A percentile compares a stretch with the other conserved stretches of the same genome.
Evolutionary conservation across 2,113 vertebrate species (phyloP).

Genomic region (Sceloporus tristichus): DNA sequence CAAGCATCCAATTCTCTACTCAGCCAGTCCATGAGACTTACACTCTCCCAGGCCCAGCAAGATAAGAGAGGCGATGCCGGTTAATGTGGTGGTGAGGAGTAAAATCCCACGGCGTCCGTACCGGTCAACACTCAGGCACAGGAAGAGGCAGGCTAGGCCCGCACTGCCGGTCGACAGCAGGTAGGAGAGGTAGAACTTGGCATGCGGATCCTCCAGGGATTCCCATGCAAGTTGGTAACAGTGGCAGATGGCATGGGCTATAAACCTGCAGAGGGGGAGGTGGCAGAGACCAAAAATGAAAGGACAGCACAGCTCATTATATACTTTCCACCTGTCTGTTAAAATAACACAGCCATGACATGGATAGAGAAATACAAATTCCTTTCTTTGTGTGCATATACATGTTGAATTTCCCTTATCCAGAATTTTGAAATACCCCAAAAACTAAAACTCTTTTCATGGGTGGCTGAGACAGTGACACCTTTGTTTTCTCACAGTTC

Average conservation of each 20-base stretch:
- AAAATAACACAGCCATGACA: too few relatives aligned
- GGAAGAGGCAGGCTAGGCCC: slow-evolving; percentile 86
- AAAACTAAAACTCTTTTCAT: too few relatives aligned
- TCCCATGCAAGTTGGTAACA: slow-evolving; percentile 83
- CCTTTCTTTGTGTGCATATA: too few relatives aligned
- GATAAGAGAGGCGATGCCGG: slow-evolving; percentile 87
- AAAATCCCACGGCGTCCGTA: slow-evolving; percentile 90
- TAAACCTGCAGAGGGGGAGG: slow-evolving; percentile 78
- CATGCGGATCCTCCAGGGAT: slow-evolving; percentile 82
- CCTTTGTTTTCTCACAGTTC: too few relatives aligned
- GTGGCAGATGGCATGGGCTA: slow-evolving; percentile 90
- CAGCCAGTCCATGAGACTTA: slow-evolving; percentile 68
- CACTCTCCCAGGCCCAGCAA: slow-evolving; percentile 89
- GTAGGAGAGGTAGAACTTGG: slow-evolving; percentile 88
- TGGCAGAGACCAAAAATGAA: too few relatives aligned
- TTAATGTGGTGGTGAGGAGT: slow-evolving; percentile 88
- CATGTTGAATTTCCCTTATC: too few relatives aligned
- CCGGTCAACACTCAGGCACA: slow-evolving; percentile 85
- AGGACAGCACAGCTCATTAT: too few relatives aligned
- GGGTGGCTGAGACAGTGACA: too few relatives aligned
- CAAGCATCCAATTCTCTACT: not conserved
- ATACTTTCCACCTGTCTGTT: too few relatives aligned
- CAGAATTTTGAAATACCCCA: too few relatives aligned
- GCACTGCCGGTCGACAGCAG: slow-evolving; percentile 87
- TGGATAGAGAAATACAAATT: too few relatives aligned